Evolutionary conservation across 2,797 vertebrate species (phyloP).

Genomic region (Melanotaenia boesemani): DNA sequence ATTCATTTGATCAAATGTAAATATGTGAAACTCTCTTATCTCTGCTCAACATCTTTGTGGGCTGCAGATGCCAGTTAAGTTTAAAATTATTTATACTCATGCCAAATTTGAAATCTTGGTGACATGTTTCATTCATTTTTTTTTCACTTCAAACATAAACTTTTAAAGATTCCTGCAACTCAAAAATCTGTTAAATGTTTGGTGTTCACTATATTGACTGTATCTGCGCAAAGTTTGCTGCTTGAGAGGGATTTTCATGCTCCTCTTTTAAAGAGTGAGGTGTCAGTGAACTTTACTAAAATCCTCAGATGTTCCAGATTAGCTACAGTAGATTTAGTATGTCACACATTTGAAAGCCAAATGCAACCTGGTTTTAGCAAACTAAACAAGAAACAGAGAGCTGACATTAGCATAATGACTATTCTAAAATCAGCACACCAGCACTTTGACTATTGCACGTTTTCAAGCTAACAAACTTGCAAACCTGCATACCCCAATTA

Average conservation of each 20-base stretch:
- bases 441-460: neutral
- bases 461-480: neutral
- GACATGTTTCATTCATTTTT: neutral
- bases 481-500: neutral
- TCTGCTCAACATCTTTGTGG: neutral
- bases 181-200: neutral
- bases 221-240: neutral
- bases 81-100: neutral
- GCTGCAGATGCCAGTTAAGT: neutral
- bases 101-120: neutral
- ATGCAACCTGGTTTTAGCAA: neutral
- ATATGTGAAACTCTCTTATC: neutral
- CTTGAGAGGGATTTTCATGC: neutral
- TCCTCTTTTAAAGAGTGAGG: neutral
- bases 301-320: neutral
- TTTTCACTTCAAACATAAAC: neutral
- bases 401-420: neutral
- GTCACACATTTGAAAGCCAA: neutral
- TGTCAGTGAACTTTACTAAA: neutral
- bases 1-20: slow-evolving; percentile 4
- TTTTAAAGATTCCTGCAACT: neutral
- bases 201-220: neutral
- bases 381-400: neutral
- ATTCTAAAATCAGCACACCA: neutral
- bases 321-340: neutral